These are phyloP conservation scores for Rattus norvegicus DNA, from an alignment of 2,113 vertebrate species.

Conservation along the genomic window GRCr8 NC_086020.1:124663001-124663500, in stretches of 20 bases:
- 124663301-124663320: constrained; percentile 4
- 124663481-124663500: background rate
- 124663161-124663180: too few species aligned
- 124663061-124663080: background rate
- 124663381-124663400: background rate
- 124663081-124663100: background rate
- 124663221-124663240: background rate
- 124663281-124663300: background rate
- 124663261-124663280: background rate
- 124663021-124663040: background rate
- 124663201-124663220: too few species aligned
- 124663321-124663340: background rate
- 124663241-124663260: background rate
- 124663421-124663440: background rate
- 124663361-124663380: background rate
- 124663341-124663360: background rate
- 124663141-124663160: too few species aligned
- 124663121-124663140: background rate
- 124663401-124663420: background rate
- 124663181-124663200: too few species aligned
- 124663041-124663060: background rate
- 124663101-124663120: background rate
- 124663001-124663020: background rate
- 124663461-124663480: background rate
- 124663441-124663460: background rate